phyloP scores from a whole-genome alignment of 92 coral and sea anemone species.

The Siderastrea radians region DNA sequence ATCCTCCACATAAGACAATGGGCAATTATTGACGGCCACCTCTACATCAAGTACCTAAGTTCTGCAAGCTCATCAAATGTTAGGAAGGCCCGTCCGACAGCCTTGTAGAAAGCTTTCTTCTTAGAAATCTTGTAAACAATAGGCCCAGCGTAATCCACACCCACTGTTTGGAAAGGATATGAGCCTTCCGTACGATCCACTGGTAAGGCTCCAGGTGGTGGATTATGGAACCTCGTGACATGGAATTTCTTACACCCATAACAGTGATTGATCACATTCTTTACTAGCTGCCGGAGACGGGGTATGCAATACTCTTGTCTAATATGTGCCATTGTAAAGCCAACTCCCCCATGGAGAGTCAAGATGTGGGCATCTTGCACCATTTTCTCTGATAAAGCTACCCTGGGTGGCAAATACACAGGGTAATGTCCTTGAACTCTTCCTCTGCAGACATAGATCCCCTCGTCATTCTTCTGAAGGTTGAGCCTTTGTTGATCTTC shows the following conservation, averaged over 20 bases:
- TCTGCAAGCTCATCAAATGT: slow-evolving; percentile 50
- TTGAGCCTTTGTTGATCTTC: slow-evolving; percentile 25
- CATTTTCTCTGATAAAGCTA: slow-evolving; percentile 45
- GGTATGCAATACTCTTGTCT: slow-evolving; percentile 42
- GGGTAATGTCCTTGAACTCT: slow-evolving; percentile 18
- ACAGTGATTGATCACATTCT: slow-evolving; percentile 39
- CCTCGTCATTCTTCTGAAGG: slow-evolving; percentile 27
- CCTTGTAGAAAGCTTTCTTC: slow-evolving; percentile 27
- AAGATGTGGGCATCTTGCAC: slow-evolving; percentile 58
- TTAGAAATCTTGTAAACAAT: slow-evolving; percentile 21
- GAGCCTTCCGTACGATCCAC: slow-evolving; percentile 28
- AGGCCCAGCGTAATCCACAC: slow-evolving; percentile 41
- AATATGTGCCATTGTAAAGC: slow-evolving; percentile 7
- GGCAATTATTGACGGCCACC: not conserved
- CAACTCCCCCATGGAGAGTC: slow-evolving; percentile 66
- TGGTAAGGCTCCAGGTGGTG: slow-evolving; percentile 43
- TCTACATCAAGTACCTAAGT: slow-evolving; percentile 56
- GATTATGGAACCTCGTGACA: slow-evolving; percentile 30
- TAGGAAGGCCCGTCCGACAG: slow-evolving; percentile 30
- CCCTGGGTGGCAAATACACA: slow-evolving; percentile 28
- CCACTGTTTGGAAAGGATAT: slow-evolving; percentile 18
- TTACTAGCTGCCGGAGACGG: slow-evolving; percentile 26
- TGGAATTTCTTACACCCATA: slow-evolving; percentile 50
- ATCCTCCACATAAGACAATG: not conserved
- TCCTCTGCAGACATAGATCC: slow-evolving; percentile 14